Base-by-base conservation (phyloP, 2,888 invertebrate species). In the Dascillus cervinus region DNA sequence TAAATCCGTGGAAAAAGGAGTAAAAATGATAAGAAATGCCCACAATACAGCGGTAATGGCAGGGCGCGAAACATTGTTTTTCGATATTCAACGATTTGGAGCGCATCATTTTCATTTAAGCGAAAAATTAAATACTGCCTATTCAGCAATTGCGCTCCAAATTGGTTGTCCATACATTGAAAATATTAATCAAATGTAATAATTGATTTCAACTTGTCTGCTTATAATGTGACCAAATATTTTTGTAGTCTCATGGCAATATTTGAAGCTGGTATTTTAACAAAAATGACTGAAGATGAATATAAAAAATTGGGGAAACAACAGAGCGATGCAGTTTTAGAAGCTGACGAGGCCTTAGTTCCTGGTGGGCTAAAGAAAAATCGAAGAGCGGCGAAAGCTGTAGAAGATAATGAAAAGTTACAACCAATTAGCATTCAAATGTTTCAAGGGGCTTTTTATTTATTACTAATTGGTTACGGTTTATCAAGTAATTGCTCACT, bases 131-230 rank as follows among this genome's bases (percentile, higher is more conserved):
- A 82, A 81, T 47, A 84, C 83, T 0, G 72, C 82, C 22, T 84
- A 84, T 56, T 84, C 84, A 0, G 83, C 83, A 0, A 80, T 84
- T 22, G 83, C 83, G 1, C 66, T 84, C 31, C 84, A 83, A 66
- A 71, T 78, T 26, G 84, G 84, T 8, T 82, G 82, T 50, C 83
- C 83, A 2, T 84, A 76, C 53, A 65, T 81, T 20, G 79, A 82
- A 49, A 80, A 80, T 41, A 72, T 84, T 32, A 82, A 84, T 55
- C 70, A 72, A 57, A 77, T 81, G 83, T 83, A 64, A 68, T 71
- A 10, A 9, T 38, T n/a, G n/a, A n/a, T n/a, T 29, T 4, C 11
- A 22, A 22, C 6, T 22, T n/a, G 5, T 4, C 6, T 8, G 10
- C 5, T 22, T 4, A 22, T 22, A n/a, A 19, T 22, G 5, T 9